These are phyloP conservation scores for Andrena chrysosceles DNA, from an alignment of 2,888 invertebrate species.

Conservation along the genomic window DNA sequence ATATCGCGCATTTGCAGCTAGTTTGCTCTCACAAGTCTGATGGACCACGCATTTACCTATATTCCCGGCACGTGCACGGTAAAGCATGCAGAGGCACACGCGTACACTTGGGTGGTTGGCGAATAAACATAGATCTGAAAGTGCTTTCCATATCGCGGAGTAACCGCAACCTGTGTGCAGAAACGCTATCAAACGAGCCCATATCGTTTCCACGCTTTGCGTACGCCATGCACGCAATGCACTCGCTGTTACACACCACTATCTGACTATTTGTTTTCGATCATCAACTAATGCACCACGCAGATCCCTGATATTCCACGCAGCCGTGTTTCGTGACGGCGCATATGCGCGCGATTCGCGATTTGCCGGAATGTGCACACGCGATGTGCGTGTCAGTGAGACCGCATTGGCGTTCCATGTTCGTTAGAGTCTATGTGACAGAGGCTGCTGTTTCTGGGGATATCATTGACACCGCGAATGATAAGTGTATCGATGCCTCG, in stretches of 20 bases:
- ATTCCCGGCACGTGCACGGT: conserved; percentile 10
- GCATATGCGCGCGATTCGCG: neutral
- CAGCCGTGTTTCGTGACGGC: neutral
- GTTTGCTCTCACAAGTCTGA: conserved; percentile 12
- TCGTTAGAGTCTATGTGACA: neutral
- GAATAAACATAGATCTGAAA: conserved; percentile 12
- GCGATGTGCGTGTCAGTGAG: neutral
- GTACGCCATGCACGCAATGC: neutral
- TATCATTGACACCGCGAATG: conserved; percentile 20
- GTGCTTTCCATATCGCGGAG: conserved; percentile 24
- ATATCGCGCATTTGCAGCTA: neutral
- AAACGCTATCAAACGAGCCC: conserved; percentile 9
- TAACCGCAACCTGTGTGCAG: conserved; percentile 8
- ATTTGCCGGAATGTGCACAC: neutral
- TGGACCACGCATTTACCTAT: conserved; percentile 6
- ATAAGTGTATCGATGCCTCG: conserved; percentile 62
- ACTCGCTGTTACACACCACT: neutral
- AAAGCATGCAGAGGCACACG: neutral
- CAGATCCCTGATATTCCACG: neutral
- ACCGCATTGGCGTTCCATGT: neutral
- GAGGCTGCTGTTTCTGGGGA: neutral
- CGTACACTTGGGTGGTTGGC: neutral
- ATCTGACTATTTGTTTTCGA: conserved; percentile 16
- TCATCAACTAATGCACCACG: conserved; percentile 19
- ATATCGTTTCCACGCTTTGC: conserved; percentile 8